Base-by-base conservation (phyloP, 2,113 vertebrate genomes). In the Thamnaconus septentrionalis region DNA sequence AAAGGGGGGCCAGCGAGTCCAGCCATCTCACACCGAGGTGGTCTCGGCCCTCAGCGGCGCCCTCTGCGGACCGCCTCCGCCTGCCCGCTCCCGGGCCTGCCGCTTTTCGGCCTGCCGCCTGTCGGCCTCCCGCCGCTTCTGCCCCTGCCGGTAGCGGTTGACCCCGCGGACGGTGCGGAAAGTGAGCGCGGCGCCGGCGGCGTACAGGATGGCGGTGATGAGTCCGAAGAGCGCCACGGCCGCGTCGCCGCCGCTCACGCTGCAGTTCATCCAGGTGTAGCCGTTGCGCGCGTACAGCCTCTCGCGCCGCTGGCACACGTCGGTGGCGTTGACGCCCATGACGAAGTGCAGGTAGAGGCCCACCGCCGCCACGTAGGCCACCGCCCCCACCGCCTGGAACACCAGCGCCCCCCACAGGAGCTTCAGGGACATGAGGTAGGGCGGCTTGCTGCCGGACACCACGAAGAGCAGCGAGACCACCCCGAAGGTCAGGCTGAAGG, bases 271-370 rank as follows among this genome's bases (percentile, higher is more conserved):
- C 83, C 93, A 95, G 47, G 93, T 95, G 53, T 94, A 94, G 45
- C 95, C 94, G 0, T 77, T 88, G 4, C 93, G 79, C 0, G 87
- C 84, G 0, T 96, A 97, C 41, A 96, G 73, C 12, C 91, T 82
- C 82, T 92, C 92, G 0, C 94, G 92, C 66, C 10, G 53, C 71
- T 53, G 4, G 71, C 95, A 97, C 12, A 92, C 78, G 0, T 97
- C 94, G 0, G 94, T 94, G 42, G 92, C 8, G 53, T 96, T 97
- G 49, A 96, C 88, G 46, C 51, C 48, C 48, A 81, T 91, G 70
- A 97, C 76, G 0, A 96, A 94, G 66, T 95, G 90, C 59, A 97
- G 80, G 78, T 95, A 96, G 49, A 96, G 93, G 8, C 93, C 92
- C 0, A 95, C 92, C 0, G 93, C 94, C 0, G 48, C 76, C 3